phyloP scores from a whole-genome alignment of 2,797 vertebrate genomes.

The Perodicticus potto region DNA sequence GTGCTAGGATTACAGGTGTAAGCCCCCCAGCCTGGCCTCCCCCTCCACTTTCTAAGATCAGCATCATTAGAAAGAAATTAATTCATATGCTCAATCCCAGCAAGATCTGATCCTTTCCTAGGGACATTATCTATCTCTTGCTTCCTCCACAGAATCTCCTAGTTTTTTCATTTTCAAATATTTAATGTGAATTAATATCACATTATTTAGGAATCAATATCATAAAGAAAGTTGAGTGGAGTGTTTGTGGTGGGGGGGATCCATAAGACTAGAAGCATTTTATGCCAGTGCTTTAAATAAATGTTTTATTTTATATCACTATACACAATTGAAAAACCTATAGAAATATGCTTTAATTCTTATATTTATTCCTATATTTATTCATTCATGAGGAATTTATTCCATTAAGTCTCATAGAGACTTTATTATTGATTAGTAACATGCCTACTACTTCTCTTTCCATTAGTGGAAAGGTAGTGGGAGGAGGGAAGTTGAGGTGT shows the following conservation, averaged over 20 bases:
- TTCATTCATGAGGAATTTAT: neutral
- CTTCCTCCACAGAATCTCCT: neutral
- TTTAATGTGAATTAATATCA: neutral
- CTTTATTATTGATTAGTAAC: neutral
- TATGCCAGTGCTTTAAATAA: neutral
- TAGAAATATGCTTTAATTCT: neutral
- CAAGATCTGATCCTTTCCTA: neutral
- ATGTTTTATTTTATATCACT: neutral
- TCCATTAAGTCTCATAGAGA: neutral
- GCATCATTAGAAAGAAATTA: neutral
- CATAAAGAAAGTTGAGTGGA: neutral
- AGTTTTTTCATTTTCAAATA: neutral
- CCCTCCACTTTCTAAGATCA: neutral
- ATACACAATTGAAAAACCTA: neutral
- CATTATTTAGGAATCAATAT: neutral
- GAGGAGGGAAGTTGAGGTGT: neutral
- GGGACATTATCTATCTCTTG: neutral
- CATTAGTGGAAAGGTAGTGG: neutral
- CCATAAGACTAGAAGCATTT: neutral
- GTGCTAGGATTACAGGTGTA: too few relatives aligned
- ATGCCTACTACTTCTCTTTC: neutral
- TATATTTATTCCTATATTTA: neutral
- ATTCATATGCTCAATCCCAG: neutral
- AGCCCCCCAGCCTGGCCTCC: neutral
- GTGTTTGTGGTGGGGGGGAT: neutral